Evolutionary conservation across 2,113 vertebrate genomes (phyloP).

Genomic region (Pycnonotus jocosus): DNA sequence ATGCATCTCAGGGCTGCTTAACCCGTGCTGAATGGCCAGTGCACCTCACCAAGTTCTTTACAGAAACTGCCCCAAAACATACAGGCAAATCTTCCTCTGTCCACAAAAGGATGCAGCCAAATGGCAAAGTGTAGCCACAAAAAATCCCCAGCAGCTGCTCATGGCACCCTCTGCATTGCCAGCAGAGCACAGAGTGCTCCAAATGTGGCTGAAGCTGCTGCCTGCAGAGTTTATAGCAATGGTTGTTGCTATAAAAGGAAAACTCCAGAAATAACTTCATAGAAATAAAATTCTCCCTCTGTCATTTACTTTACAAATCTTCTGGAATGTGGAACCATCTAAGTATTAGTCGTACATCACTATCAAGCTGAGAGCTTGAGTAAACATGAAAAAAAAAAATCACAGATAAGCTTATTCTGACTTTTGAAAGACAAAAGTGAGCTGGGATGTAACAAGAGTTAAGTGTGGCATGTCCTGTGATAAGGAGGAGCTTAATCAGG

Average conservation of each 20-base stretch:
- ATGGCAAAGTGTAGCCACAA: not conserved
- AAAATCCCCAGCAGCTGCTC: not conserved
- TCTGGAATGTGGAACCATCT: not conserved
- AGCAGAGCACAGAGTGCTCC: not conserved
- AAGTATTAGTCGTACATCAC: not conserved
- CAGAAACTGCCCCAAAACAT: not conserved
- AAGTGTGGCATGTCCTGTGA: not conserved
- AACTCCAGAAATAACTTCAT: not conserved
- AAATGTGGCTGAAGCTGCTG: not conserved
- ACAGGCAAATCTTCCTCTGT: not conserved
- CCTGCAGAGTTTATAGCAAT: not conserved
- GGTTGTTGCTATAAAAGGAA: not conserved
- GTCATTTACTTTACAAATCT: not conserved
- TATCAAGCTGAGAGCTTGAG: slow-evolving; percentile 11
- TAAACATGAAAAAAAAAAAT: slow-evolving; percentile 21
- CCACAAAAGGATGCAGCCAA: not conserved
- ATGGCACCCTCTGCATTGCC: not conserved
- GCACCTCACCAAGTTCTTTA: not conserved
- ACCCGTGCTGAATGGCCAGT: not conserved
- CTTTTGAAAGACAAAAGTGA: not conserved
- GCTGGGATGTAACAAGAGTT: not conserved
- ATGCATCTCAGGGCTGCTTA: not conserved
- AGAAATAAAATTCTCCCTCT: not conserved
- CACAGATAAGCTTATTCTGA: slow-evolving; percentile 4
- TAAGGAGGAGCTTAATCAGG: slow-evolving; percentile 1